Conservation (phyloP, 2,797 vertebrate genomes). For the Chaunax sp. region DNA sequence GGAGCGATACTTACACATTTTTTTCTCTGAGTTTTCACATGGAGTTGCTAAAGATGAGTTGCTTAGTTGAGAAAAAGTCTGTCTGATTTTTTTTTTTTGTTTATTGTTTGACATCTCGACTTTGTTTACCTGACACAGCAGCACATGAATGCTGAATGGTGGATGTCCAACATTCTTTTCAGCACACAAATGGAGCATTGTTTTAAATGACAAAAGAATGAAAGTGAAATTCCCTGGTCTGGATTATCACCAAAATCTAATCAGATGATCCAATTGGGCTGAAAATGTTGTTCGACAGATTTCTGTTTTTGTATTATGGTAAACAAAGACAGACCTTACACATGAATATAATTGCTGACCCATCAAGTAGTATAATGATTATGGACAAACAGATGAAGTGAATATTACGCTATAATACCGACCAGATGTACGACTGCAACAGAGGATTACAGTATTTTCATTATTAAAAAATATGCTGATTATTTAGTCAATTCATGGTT, state of each 20-base stretch:
- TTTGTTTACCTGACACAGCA: slow-evolving; percentile 35
- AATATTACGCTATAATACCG: background rate
- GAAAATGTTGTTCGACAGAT: background rate
- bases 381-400: background rate
- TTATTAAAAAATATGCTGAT: too few species aligned
- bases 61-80: background rate
- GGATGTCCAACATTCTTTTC: slow-evolving; percentile 10
- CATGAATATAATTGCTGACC: too few species aligned
- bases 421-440: background rate
- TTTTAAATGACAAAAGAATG: slow-evolving; percentile 2
- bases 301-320: background rate
- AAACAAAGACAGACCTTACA: background rate
- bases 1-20: background rate
- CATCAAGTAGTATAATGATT: background rate
- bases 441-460: too few species aligned
- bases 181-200: slow-evolving; percentile 4
- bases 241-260: slow-evolving; percentile 6
- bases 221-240: slow-evolving; percentile 2
- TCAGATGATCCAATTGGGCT: background rate
- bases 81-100: slow-evolving; percentile 16
- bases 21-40: too few species aligned
- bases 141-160: slow-evolving; percentile 3
- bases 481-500: too few species aligned
- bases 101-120: slow-evolving; percentile 29
- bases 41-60: background rate